These are phyloP conservation scores for Cremastinae sp. DNA, from an alignment of 2,888 invertebrate genomes.

Conservation along the genomic window DNA sequence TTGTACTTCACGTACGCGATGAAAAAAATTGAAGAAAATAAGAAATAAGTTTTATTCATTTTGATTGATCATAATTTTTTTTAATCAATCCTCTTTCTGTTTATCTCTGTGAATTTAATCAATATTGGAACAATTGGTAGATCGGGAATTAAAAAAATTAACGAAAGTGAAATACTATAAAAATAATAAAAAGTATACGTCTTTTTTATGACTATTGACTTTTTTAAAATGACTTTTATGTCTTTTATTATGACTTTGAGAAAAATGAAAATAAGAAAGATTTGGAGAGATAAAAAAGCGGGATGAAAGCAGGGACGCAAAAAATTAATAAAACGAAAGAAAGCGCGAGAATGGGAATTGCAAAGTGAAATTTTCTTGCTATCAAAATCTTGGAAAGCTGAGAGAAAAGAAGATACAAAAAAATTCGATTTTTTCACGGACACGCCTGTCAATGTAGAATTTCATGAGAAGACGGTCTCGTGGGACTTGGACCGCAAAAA, in stretches of 20 bases:
- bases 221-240: no score
- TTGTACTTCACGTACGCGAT: no score
- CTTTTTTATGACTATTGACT: no score
- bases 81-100: background rate
- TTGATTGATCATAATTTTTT: background rate
- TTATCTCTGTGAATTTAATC: background rate
- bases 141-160: background rate
- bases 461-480: background rate
- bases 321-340: constrained; percentile 44
- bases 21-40: no score
- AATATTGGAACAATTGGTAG: constrained; percentile 7
- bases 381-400: constrained; percentile 63
- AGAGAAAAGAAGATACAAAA: background rate
- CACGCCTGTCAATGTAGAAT: constrained; percentile 38
- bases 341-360: constrained; percentile 22
- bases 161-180: background rate
- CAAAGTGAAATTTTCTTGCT: constrained; percentile 56
- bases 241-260: no score
- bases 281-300: constrained; percentile 12
- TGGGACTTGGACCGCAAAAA: background rate
- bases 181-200: background rate
- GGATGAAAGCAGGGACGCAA: constrained; percentile 11
- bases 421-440: constrained; percentile 52
- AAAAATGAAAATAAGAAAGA: background rate
- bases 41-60: no score